phyloP scores from a whole-genome alignment of 2,797 vertebrate genomes.

The Zonotrichia albicollis region DNA sequence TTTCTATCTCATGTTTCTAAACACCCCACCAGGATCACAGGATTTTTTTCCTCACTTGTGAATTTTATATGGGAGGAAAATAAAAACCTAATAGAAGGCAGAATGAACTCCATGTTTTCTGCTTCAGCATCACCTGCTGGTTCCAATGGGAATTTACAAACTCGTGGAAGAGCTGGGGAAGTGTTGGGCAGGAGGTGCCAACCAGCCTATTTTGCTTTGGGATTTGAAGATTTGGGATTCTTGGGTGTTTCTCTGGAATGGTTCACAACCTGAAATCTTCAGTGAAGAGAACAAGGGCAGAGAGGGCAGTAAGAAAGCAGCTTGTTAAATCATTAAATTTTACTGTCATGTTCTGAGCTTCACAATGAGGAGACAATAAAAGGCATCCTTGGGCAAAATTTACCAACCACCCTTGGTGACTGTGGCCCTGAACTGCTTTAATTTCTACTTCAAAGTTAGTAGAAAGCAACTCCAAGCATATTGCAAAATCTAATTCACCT shows the following conservation, averaged over 20 bases:
- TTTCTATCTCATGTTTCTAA: not conserved
- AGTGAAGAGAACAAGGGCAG: not conserved
- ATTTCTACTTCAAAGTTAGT: not conserved
- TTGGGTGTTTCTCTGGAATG: not conserved
- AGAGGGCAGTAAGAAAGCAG: not conserved
- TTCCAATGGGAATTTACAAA: constrained; percentile 52
- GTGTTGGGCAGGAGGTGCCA: not conserved
- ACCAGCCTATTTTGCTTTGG: not conserved
- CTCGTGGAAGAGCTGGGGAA: not conserved
- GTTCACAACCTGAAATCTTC: not conserved
- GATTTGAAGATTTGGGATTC: not conserved
- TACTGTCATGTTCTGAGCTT: not conserved
- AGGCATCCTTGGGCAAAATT: not conserved
- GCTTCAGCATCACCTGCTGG: constrained; percentile 70
- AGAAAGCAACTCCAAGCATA: not conserved
- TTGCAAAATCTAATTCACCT: not conserved
- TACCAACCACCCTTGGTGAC: not conserved
- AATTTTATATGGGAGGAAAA: constrained; percentile 12
- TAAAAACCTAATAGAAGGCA: constrained; percentile 20
- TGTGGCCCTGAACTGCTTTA: not conserved
- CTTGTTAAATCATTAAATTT: not conserved
- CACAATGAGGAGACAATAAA: not conserved
- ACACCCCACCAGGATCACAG: not conserved
- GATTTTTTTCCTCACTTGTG: not conserved
- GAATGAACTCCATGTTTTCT: constrained; percentile 40